Evolutionary conservation across 2,888 invertebrate species (phyloP).

Genomic region (Pilophorus perplexus): DNA sequence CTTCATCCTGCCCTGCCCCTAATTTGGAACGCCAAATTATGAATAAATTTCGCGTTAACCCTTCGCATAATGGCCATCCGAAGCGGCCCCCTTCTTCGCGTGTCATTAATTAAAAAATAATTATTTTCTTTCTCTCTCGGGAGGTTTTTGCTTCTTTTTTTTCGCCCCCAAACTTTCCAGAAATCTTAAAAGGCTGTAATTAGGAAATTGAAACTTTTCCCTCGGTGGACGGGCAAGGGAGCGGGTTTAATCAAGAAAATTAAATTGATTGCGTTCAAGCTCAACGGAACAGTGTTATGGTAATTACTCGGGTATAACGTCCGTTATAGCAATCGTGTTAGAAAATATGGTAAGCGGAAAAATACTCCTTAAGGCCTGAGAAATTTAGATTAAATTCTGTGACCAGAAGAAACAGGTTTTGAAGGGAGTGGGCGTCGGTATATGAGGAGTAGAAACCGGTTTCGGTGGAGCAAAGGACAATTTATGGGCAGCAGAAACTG

Average conservation of each 20-base stretch:
- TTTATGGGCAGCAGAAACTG: no score
- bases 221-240: neutral
- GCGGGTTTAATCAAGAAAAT: constrained; percentile 25
- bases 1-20: neutral
- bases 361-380: no score
- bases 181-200: constrained; percentile 43
- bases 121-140: constrained; percentile 34
- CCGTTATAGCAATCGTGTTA: no score
- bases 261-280: constrained; percentile 23
- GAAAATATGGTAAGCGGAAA: no score
- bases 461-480: no score
- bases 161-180: constrained; percentile 28
- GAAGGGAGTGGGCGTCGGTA: no score
- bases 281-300: constrained; percentile 3
- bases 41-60: constrained; percentile 43
- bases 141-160: constrained; percentile 2
- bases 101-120: constrained; percentile 44
- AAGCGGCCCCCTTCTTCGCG: constrained; percentile 26
- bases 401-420: no score
- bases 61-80: constrained; percentile 32
- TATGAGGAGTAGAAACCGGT: no score
- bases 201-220: constrained; percentile 44
- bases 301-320: no score
- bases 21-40: constrained; percentile 40
- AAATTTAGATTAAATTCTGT: no score